phyloP scores from a whole-genome alignment of 2,797 vertebrate genomes.

The Xiphorhynchus erythropygius region DNA sequence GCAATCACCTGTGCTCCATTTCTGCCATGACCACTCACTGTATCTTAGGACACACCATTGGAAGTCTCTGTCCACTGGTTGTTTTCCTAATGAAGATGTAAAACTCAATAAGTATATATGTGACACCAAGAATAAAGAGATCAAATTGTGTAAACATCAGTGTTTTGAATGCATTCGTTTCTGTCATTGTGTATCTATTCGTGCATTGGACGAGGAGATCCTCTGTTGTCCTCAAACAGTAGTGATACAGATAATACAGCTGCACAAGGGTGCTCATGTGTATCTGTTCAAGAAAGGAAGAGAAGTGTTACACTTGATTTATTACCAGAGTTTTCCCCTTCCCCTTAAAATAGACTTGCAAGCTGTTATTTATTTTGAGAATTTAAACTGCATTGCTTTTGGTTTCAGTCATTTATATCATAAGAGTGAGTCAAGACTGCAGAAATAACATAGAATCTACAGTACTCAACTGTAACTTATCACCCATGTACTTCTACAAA shows the following conservation, averaged over 20 bases:
- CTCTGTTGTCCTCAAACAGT: background rate
- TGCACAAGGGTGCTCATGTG: background rate
- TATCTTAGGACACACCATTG: background rate
- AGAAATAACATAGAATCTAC: background rate
- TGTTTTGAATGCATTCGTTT: background rate
- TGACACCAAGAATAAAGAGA: background rate
- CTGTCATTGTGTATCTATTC: background rate
- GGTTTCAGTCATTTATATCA: background rate
- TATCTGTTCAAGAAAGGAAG: background rate
- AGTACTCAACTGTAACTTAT: background rate
- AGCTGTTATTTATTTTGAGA: background rate
- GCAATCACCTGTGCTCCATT: background rate
- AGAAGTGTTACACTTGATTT: background rate
- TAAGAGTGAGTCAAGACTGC: background rate
- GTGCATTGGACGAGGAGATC: background rate
- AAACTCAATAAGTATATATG: background rate
- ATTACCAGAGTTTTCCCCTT: background rate
- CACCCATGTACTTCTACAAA: background rate
- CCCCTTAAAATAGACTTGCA: background rate
- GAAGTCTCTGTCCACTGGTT: background rate
- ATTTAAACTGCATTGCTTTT: background rate
- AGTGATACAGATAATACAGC: background rate
- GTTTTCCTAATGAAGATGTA: background rate
- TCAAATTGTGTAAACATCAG: background rate
- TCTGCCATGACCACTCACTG: rapidly evolving